A percentile compares a stretch with the other conserved stretches of the same genome.
phyloP scores from a whole-genome alignment of 1,140 invertebrate genomes.

The Rhagoletis zephyria region DNA sequence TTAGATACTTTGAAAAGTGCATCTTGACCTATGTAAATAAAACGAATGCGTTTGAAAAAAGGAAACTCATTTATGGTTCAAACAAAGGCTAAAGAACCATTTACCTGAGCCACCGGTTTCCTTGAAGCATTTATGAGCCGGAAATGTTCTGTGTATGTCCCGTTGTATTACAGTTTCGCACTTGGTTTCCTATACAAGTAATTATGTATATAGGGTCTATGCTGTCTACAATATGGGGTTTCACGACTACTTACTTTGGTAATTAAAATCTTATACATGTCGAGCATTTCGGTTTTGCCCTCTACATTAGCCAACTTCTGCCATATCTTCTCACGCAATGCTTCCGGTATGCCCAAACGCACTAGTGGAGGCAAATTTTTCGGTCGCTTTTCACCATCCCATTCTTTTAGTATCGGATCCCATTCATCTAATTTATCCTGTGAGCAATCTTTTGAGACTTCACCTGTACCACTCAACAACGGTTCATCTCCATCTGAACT shows the following conservation, averaged over 20 bases:
- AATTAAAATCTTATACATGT: conserved; percentile 91
- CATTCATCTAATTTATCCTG: conserved; percentile 93
- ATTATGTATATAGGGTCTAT: neutral
- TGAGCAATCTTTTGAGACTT: conserved; percentile 95
- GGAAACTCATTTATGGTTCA: too few species aligned
- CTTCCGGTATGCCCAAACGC: conserved; percentile 93
- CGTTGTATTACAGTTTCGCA: conserved; percentile 94
- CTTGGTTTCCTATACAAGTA: conserved; percentile 66
- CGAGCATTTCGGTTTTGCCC: conserved; percentile 88
- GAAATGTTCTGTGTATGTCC: conserved; percentile 98
- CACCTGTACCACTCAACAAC: conserved; percentile 93
- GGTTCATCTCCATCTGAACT: conserved; percentile 92
- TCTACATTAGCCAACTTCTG: conserved; percentile 91
- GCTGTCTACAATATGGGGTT: too few species aligned
- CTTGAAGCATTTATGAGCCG: conserved; percentile 98
- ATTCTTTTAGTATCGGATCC: conserved; percentile 90
- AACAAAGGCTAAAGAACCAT: neutral
- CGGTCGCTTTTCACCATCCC: conserved; percentile 83
- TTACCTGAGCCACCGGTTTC: conserved; percentile 83
- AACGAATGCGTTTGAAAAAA: neutral
- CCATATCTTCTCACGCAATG: conserved; percentile 97
- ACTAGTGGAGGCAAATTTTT: conserved; percentile 86
- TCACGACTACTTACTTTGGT: conserved; percentile 78
- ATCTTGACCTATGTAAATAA: conserved; percentile 86
- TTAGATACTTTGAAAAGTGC: conserved; percentile 95